Base-by-base conservation (phyloP, 2,113 vertebrate species). In the Dendrocopos noguchii region DNA sequence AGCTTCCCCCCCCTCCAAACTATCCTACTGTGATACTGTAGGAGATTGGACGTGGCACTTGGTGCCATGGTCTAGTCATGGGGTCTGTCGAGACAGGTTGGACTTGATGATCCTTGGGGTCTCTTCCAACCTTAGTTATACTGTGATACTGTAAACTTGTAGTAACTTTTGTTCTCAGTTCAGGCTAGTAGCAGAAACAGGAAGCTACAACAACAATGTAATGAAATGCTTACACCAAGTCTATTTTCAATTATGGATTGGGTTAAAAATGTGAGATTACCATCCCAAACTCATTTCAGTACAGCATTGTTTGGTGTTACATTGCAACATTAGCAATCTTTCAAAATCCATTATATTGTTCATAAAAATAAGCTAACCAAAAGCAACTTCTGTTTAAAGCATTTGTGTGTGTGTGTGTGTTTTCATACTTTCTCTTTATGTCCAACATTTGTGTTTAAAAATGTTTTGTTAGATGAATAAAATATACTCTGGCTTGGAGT, bases 341-440 rank as follows among this genome's bases (percentile, higher is more conserved):
- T 92, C 59, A 75, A 90, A 93, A 84, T 73, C 47, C 52, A 52
- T 18, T 28, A 4, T 64, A 71, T 44, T 83, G 12, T 89, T 95
- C 85, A 71, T 80, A 80, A 94, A 88, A 92, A 80, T 19, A 79
- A 82, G 70, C 18, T 56, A 77, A 80, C 15, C 34, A 55, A 82
- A 83, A 53, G 57, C n/a, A 87, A 65, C 75, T 92, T 87, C 70
- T 78, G 44, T 74, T 87, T 74, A 47, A 82, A 92, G 64, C 52
- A 33, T 68, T 78, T 90, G 65, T 81, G 29, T 91, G 94, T 84
- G 63, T 15, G 65, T 81, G 29, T 91, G 94, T 84, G 63, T 15
- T 79, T 15, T 79, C 21, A 27, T 74, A 59, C 53, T 93, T 67
- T 73, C 47, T 85, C 87, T 93, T 89, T 71, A 28, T 34, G 28